Evolutionary conservation across 2,113 vertebrate species (phyloP).

Genomic region (Pterophyllum scalare): DNA sequence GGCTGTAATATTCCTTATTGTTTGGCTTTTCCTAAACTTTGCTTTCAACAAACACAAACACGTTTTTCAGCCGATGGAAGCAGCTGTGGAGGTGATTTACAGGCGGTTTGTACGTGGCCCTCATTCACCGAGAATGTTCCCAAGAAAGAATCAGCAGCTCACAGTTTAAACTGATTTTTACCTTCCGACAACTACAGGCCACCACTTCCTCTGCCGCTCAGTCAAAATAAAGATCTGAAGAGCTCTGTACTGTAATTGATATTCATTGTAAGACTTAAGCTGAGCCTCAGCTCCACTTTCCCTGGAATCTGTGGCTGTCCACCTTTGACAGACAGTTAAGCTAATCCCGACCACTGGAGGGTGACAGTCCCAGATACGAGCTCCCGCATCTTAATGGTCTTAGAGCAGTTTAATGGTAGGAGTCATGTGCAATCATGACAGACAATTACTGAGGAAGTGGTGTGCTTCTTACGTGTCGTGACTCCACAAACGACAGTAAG

Average conservation of each 20-base stretch:
- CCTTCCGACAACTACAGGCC: background rate
- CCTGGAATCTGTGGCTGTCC: background rate
- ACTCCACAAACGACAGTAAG: slow-evolving; percentile 28
- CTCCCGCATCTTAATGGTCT: background rate
- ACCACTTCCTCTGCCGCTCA: accelerated
- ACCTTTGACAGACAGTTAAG: background rate
- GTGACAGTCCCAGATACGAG: background rate
- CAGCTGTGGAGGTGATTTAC: background rate
- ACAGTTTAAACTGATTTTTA: background rate
- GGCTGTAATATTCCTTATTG: slow-evolving; percentile 3
- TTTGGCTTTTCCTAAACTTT: background rate
- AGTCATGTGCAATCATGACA: background rate
- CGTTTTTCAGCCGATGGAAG: background rate
- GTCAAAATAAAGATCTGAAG: background rate
- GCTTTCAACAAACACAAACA: slow-evolving; percentile 1
- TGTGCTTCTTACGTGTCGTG: slow-evolving; percentile 16
- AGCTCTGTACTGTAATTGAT: background rate
- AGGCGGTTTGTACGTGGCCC: background rate
- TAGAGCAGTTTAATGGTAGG: background rate
- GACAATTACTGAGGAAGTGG: background rate
- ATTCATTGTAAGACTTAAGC: background rate
- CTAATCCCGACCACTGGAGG: background rate
- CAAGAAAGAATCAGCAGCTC: background rate
- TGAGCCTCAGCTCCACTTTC: background rate
- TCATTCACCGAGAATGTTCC: background rate